Evolutionary conservation across 2,888 invertebrate species (phyloP).

Genomic region (Nemoura dubitans): DNA sequence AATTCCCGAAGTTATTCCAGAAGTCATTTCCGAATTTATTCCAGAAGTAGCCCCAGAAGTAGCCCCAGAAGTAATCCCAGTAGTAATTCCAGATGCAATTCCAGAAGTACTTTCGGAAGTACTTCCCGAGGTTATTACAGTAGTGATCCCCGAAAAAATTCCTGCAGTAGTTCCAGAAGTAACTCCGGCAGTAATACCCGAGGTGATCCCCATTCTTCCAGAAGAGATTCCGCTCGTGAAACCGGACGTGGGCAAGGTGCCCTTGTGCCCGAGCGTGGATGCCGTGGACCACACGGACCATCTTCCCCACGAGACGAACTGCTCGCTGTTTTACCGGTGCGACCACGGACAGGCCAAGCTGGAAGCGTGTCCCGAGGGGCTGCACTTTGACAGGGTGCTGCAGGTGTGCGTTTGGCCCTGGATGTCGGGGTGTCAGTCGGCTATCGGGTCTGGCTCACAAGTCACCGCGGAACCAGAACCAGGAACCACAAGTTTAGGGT

Average conservation of each 20-base stretch:
- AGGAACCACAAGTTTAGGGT: not conserved
- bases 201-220: not conserved
- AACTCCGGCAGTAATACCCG: not conserved
- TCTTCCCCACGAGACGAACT: constrained; percentile 1
- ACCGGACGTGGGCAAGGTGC: not conserved
- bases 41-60: not conserved
- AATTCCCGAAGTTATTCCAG: not conserved
- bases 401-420: constrained; percentile 21
- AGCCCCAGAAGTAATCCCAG: not conserved
- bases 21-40: not conserved
- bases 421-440: not conserved
- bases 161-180: not conserved
- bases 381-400: not conserved
- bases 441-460: not conserved
- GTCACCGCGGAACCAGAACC: not conserved
- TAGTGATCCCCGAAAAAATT: not conserved
- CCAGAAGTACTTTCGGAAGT: not conserved
- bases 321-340: constrained; percentile 22
- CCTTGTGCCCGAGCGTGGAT: not conserved
- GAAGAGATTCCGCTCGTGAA: not conserved
- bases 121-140: not conserved
- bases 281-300: not conserved
- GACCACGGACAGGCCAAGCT: constrained; percentile 20
- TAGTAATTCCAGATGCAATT: not conserved
- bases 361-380: not conserved